These are phyloP conservation scores for Andrena dorsata DNA, from an alignment of 2,888 invertebrate species.

Conservation along the genomic window DNA sequence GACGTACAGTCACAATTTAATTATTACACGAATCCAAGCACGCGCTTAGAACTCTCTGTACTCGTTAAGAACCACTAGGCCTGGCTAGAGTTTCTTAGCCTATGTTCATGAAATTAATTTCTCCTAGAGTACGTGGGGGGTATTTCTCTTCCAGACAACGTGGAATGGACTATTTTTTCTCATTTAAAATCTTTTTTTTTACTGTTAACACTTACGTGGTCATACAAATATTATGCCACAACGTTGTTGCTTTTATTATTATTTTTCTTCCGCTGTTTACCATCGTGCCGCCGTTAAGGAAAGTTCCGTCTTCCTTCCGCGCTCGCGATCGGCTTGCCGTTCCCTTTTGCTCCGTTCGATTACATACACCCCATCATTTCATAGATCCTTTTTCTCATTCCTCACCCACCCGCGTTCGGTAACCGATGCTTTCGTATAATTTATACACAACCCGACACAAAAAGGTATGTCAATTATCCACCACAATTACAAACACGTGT, in stretches of 20 bases:
- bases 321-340: constrained; percentile 43
- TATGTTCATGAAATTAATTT: constrained; percentile 63
- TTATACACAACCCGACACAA: constrained; percentile 80
- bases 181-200: constrained; percentile 76
- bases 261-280: constrained; percentile 56
- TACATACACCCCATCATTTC: constrained; percentile 62
- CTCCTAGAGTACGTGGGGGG: constrained; percentile 66
- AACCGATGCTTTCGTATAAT: constrained; percentile 63
- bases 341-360: constrained; percentile 45
- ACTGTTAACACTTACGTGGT: constrained; percentile 77
- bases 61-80: constrained; percentile 69
- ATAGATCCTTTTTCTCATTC: constrained; percentile 46
- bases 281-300: constrained; percentile 77
- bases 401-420: constrained; percentile 58
- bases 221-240: constrained; percentile 78
- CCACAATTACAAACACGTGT: constrained; percentile 73
- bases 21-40: constrained; percentile 63
- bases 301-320: constrained; percentile 74
- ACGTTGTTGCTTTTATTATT: constrained; percentile 33
- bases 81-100: constrained; percentile 68
- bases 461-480: constrained; percentile 77
- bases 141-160: constrained; percentile 73
- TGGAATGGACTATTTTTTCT: constrained; percentile 79
- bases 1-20: constrained; percentile 55
- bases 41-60: constrained; percentile 63